Percentiles rank a stretch among this genome's conserved stretches.
Conservation (phyloP, 2,888 invertebrate genomes). For the Sericinus montela region DNA sequence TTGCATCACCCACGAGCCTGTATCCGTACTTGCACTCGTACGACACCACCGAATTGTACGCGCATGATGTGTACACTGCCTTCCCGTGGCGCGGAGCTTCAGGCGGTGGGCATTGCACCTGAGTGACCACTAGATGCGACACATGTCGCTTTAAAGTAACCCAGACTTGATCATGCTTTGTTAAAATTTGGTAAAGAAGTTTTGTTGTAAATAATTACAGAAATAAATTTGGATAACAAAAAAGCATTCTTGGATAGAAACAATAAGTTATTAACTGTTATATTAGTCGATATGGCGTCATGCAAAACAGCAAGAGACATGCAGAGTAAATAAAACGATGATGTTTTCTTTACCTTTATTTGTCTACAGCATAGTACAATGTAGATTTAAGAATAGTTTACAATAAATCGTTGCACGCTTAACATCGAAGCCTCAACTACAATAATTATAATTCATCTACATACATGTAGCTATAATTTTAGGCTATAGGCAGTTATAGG, state of each 20-base stretch:
- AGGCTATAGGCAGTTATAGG: constrained; percentile 59
- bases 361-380: constrained; percentile 64
- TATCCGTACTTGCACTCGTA: constrained; percentile 98
- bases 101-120: constrained; percentile 95
- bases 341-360: constrained; percentile 58
- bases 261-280: background rate
- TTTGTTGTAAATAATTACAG: background rate
- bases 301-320: constrained; percentile 38
- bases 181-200: constrained; percentile 22
- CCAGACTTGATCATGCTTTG: constrained; percentile 34
- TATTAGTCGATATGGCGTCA: constrained; percentile 27
- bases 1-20: constrained; percentile 92
- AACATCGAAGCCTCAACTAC: constrained; percentile 66
- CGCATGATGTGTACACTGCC: constrained; percentile 94
- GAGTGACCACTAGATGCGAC: constrained; percentile 87
- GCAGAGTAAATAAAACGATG: constrained; percentile 60
- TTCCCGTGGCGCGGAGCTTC: constrained; percentile 95
- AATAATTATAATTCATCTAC: constrained; percentile 50
- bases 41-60: constrained; percentile 96
- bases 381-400: constrained; percentile 59
- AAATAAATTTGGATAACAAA: too few relatives aligned
- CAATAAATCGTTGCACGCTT: constrained; percentile 49
- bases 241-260: background rate
- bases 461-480: constrained; percentile 40
- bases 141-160: constrained; percentile 64